These are phyloP conservation scores for Lagopus muta DNA, from an alignment of 2,113 vertebrate genomes.

Conservation along the genomic window DNA sequence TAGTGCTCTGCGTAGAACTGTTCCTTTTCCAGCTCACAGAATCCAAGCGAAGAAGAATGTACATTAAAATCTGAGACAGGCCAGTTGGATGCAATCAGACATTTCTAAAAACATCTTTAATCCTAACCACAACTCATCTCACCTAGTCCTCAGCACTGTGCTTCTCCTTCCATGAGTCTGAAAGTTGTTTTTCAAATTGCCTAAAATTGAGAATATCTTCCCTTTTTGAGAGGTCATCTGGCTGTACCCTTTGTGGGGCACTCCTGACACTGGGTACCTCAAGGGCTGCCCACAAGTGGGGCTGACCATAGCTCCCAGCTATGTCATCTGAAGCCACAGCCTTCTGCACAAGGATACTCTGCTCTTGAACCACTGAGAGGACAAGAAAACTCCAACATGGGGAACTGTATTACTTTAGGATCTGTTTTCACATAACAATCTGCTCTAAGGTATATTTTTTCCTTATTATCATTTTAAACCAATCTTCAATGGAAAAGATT, in stretches of 20 bases:
- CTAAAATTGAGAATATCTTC: neutral
- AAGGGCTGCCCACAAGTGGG: neutral
- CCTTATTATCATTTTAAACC: slow-evolving; percentile 3
- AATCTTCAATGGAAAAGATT: neutral
- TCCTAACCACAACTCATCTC: neutral
- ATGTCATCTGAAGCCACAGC: fast-evolving
- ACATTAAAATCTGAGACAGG: neutral
- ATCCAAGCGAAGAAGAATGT: neutral
- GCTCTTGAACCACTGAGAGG: neutral
- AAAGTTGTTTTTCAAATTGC: fast-evolving
- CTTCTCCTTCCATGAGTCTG: neutral
- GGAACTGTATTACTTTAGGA: neutral
- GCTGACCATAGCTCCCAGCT: fast-evolving
- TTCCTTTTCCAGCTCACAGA: neutral
- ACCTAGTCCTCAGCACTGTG: neutral
- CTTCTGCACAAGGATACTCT: neutral
- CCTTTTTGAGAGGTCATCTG: neutral
- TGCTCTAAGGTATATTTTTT: neutral
- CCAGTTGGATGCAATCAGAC: neutral
- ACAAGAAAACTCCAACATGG: neutral
- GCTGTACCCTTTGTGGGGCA: neutral
- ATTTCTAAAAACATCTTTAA: neutral
- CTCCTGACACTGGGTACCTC: fast-evolving
- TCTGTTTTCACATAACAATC: neutral
- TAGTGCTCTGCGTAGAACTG: neutral